Percentiles rank a stretch among this genome's conserved stretches.
These are phyloP conservation scores for Mobula hypostoma DNA, from an alignment of 2,113 vertebrate genomes.

Conservation along the genomic window DNA sequence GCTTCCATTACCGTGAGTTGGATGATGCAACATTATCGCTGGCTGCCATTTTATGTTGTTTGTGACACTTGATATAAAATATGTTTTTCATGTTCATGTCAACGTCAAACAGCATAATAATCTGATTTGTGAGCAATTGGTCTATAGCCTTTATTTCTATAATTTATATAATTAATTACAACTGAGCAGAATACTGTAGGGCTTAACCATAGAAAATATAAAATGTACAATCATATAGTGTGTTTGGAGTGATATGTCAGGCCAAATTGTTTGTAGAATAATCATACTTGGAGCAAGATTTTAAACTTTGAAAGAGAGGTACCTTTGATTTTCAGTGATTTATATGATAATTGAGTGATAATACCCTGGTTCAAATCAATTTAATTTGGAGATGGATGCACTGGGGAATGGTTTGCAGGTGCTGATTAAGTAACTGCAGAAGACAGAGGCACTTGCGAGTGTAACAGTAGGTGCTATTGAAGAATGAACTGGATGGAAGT, in stretches of 20 bases:
- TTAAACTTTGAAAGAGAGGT: not conserved
- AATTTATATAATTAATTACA: not conserved
- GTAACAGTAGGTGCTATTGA: slow-evolving; percentile 21
- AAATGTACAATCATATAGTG: not conserved
- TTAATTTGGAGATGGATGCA: slow-evolving; percentile 2
- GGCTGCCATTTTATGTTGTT: not conserved
- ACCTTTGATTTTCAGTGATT: not conserved
- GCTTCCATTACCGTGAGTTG: not conserved
- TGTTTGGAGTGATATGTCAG: not conserved
- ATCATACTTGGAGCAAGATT: not conserved
- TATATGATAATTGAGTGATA: not conserved
- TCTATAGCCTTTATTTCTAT: too few relatives aligned
- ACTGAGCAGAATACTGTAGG: not conserved
- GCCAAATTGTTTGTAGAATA: not conserved
- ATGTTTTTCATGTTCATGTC: too few relatives aligned
- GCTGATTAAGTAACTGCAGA: not conserved
- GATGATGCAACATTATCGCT: not conserved
- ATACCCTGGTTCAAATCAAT: slow-evolving; percentile 12
- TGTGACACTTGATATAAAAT: not conserved
- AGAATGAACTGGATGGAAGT: not conserved
- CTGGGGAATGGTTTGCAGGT: not conserved
- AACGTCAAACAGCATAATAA: too few relatives aligned
- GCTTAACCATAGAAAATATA: not conserved
- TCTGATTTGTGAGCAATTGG: too few relatives aligned
- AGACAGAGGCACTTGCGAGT: not conserved